phyloP scores from a whole-genome alignment of 2,113 vertebrate species.

The Pollachius pollachius region DNA sequence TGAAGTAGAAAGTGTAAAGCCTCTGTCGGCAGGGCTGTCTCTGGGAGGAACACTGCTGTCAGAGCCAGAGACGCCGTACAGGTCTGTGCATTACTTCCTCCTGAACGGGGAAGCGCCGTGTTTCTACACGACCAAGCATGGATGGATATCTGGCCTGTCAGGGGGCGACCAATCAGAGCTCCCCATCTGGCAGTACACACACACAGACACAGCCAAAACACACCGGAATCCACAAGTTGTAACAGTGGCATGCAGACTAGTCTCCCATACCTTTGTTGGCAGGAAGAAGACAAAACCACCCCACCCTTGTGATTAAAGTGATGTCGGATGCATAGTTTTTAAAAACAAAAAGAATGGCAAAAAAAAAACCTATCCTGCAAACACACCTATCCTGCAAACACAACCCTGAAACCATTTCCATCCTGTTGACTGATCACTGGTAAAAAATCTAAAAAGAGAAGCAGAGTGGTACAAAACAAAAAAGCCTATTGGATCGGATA shows the following conservation, averaged over 20 bases:
- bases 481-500: conserved; percentile 48
- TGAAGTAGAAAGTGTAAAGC: conserved; percentile 3
- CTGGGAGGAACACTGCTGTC: no score
- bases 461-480: background rate
- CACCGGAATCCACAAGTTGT: conserved; percentile 32
- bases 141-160: conserved; percentile 43
- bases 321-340: conserved; percentile 43
- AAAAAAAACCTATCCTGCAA: conserved; percentile 15
- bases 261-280: conserved; percentile 30
- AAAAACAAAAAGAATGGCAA: background rate
- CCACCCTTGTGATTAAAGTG: conserved; percentile 41
- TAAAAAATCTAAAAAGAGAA: conserved; percentile 5
- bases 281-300: conserved; percentile 3
- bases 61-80: conserved; percentile 24
- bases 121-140: conserved; percentile 63
- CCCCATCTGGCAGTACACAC: conserved; percentile 25
- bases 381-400: conserved; percentile 12
- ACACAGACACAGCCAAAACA: conserved; percentile 28
- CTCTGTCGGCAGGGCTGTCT: background rate
- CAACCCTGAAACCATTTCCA: conserved; percentile 8
- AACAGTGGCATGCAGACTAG: conserved; percentile 40
- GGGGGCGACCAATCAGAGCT: conserved; percentile 45
- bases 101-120: conserved; percentile 55
- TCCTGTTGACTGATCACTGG: conserved; percentile 12
- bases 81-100: conserved; percentile 50